A percentile compares a stretch with the other conserved stretches of the same genome.
Conservation (phyloP, 2,113 vertebrate species). For the Panurus biarmicus region DNA sequence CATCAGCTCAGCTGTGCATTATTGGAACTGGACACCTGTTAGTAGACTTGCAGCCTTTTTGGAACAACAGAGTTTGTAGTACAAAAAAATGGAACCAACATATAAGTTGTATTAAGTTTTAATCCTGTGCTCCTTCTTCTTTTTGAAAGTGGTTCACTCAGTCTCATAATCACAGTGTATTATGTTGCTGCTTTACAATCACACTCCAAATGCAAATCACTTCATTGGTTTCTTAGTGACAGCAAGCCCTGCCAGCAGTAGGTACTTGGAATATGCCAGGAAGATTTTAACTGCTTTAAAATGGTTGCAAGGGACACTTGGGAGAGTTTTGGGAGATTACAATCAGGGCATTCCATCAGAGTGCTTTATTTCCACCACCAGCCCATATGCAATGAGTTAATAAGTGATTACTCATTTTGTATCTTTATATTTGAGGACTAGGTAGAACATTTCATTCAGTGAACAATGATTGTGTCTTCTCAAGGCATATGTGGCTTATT, state of each 20-base stretch:
- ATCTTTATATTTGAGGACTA: slow-evolving; percentile 8
- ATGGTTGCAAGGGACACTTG: not conserved
- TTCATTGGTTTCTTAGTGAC: slow-evolving; percentile 23
- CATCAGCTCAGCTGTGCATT: not conserved
- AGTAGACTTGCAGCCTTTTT: not conserved
- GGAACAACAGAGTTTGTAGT: not conserved
- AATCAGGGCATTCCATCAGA: slow-evolving; percentile 41
- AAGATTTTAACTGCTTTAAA: slow-evolving; percentile 14
- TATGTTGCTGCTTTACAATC: slow-evolving; percentile 53
- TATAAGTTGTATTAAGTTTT: not conserved
- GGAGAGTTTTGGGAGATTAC: slow-evolving; percentile 10
- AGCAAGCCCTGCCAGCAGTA: slow-evolving; percentile 22
- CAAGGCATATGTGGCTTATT: not conserved
- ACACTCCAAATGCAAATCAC: slow-evolving; percentile 50
- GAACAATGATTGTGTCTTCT: slow-evolving; percentile 31
- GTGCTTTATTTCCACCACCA: slow-evolving; percentile 13
- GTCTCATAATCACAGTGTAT: slow-evolving; percentile 37
- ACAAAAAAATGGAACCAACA: not conserved
- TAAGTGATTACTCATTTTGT: slow-evolving; percentile 40
- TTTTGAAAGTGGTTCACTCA: slow-evolving; percentile 23
- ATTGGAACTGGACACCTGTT: not conserved
- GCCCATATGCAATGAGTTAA: slow-evolving; percentile 1
- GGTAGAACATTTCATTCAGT: not conserved
- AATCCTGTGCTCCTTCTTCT: not conserved
- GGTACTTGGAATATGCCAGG: slow-evolving; percentile 18